These are phyloP conservation scores for Tapera naevia DNA, from an alignment of 2,797 vertebrate species.

Conservation along the genomic window DNA sequence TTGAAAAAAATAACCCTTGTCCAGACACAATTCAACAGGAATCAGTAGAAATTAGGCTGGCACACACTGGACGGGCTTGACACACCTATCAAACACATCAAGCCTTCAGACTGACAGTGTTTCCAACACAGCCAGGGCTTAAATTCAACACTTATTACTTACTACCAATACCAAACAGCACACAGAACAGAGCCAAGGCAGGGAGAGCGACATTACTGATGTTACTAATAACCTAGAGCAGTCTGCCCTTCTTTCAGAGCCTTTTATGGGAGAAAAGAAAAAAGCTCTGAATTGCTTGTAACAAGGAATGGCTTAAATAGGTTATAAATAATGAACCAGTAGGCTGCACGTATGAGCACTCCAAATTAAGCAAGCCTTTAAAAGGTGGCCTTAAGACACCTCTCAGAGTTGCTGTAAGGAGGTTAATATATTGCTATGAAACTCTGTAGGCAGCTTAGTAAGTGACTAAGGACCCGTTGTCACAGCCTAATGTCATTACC, in stretches of 20 bases:
- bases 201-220: rapidly evolving
- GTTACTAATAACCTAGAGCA: not conserved
- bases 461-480: not conserved
- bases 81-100: not conserved
- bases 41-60: not conserved
- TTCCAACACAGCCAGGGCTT: not conserved
- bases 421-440: constrained; percentile 1
- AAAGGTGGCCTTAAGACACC: not conserved
- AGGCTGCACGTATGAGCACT: not conserved
- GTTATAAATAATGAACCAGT: constrained; percentile 14
- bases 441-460: not conserved
- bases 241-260: not conserved
- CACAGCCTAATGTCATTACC: not conserved
- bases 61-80: not conserved
- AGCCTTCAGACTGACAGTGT: not conserved
- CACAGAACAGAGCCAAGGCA: not conserved
- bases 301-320: constrained; percentile 6
- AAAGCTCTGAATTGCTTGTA: not conserved
- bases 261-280: not conserved
- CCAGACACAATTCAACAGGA: rapidly evolving
- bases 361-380: not conserved
- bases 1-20: not conserved
- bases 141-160: not conserved
- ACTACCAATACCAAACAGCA: not conserved
- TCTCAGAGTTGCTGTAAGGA: not conserved